A percentile compares a stretch with the other conserved stretches of the same genome.
phyloP scores from a whole-genome alignment of 1,140 invertebrate genomes.

The Diorhabda elongata region DNA sequence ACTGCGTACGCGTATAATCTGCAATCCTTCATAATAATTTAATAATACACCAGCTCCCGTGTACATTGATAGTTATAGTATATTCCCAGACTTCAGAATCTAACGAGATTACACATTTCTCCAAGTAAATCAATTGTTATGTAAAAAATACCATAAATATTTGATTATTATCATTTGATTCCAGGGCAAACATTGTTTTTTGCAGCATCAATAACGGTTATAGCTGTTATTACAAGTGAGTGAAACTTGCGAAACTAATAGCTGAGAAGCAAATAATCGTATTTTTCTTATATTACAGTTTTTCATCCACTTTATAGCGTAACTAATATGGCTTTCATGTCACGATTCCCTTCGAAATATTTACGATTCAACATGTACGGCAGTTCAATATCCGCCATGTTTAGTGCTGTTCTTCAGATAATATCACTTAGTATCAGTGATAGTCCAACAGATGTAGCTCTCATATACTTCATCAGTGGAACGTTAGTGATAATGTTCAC shows the following conservation, averaged over 20 bases:
- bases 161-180: neutral
- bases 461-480: neutral
- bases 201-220: neutral
- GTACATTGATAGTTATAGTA: no score
- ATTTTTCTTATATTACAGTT: conserved; percentile 1
- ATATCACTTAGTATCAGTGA: neutral
- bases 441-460: neutral
- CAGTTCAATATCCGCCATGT: neutral
- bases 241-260: neutral
- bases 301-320: neutral
- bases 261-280: neutral
- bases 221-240: conserved; percentile 3
- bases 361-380: conserved; percentile 9
- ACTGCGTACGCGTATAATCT: no score
- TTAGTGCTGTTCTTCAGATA: conserved; percentile 9
- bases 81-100: no score
- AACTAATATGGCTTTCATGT: conserved; percentile 6
- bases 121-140: no score
- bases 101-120: no score
- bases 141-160: no score
- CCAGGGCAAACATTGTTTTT: conserved; percentile 14
- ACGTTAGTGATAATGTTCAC: neutral
- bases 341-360: conserved; percentile 11
- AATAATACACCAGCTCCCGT: no score
- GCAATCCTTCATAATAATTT: no score